Evolutionary conservation across 1,140 invertebrate species (phyloP), one percentile per base, ranked within the genome.

Genomic region (Tyrophagus putrescentiae): DNA sequence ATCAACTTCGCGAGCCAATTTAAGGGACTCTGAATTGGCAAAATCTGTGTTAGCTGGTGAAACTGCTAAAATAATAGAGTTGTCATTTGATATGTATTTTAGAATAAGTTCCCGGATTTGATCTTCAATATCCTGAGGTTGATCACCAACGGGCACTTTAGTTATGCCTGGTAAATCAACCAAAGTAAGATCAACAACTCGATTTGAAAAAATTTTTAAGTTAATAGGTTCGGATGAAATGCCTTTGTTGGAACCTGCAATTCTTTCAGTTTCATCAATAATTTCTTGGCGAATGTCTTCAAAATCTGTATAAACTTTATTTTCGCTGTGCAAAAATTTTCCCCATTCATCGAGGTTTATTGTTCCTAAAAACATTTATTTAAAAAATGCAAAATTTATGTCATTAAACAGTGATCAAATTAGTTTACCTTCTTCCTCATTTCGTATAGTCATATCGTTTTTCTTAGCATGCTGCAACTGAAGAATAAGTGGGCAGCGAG

Each of bases 111-210:
- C 71, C 32, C 70, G 68, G 36, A 81, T 78, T 68, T 77, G 76
- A 3, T 67, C 62, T 62, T 80, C 78, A 61, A 80, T 80, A 65
- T 80, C 77, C 32, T 70, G 65, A 27, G 78, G 79, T 63, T 80
- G 78, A 65, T 80, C 78, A n/a, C 76, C 79, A 21, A 80, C 76
- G 4, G 79, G 76, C 13, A 76, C 64, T 77, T 98, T 98, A 31
- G 95, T 99, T 21, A 99, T 86, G 60, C 96, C 96, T 56, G 96
- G 96, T 34, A 99, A 75, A 78, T 99, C 96, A 39, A 99, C 91
- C 1, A 99, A 76, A 0, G 95, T 98, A 57, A 99, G 76, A 75
- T 95, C 98, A 23, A 98, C 87, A 41, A 98, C 93, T 62, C 80
- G 79, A 4, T 81, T 80, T 1, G 95, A 98, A 72, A 79, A 98